These are phyloP conservation scores for Chiridota heheva DNA, from an alignment of 35 echinoderm and acorn worm species.

Conservation along the genomic window DNA sequence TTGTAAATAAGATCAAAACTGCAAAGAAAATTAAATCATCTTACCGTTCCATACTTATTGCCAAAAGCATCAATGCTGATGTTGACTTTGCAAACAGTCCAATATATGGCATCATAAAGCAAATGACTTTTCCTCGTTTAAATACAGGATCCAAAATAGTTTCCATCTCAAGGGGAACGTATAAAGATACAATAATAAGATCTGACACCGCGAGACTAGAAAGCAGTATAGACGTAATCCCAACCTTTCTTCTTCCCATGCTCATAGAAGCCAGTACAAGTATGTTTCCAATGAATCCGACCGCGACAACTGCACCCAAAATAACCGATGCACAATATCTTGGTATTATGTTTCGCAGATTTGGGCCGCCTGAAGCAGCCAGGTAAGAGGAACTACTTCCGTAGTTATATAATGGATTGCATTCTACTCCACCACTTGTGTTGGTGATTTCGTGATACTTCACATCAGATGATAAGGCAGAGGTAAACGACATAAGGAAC, in stretches of 20 bases:
- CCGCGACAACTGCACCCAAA: no score
- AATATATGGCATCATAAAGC: conserved; percentile 42
- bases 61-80: conserved; percentile 78
- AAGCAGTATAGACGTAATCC: conserved; percentile 76
- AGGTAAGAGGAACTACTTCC: no score
- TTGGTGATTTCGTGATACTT: no score
- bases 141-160: neutral
- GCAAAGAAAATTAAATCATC: conserved; percentile 20
- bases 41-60: conserved; percentile 73
- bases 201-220: conserved; percentile 71
- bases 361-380: no score
- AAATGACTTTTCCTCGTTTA: conserved; percentile 31
- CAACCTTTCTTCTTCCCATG: conserved; percentile 24
- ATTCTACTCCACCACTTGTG: no score
- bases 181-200: conserved; percentile 26
- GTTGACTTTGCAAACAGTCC: conserved; percentile 43
- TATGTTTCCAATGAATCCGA: conserved; percentile 61
- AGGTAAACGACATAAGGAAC: no score
- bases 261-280: conserved; percentile 48
- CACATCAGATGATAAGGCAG: no score
- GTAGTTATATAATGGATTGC: no score
- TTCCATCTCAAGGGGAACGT: conserved; percentile 50
- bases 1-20: no score
- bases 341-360: no score
- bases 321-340: no score